Evolutionary conservation across 2,113 vertebrate genomes (phyloP).

Genomic region (Ciconia boyciana): DNA sequence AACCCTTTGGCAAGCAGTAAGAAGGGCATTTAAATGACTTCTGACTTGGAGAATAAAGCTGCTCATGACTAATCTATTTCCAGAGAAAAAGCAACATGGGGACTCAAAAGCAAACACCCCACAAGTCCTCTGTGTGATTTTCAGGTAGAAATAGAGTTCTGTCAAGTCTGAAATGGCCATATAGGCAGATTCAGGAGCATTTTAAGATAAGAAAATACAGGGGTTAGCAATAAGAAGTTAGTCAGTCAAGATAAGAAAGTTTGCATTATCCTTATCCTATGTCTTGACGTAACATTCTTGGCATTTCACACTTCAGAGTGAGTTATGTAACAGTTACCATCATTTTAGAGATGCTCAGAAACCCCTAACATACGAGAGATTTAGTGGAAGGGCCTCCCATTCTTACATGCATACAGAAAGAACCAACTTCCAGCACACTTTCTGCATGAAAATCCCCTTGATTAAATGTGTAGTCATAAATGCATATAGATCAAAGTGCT

Average conservation of each 20-base stretch:
- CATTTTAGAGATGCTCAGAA: neutral
- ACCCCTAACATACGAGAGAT: neutral
- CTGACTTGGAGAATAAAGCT: neutral
- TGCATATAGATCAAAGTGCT: constrained; percentile 51
- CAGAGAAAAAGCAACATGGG: neutral
- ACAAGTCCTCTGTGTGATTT: neutral
- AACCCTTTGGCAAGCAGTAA: neutral
- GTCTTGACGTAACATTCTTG: neutral
- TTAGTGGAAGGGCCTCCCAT: neutral
- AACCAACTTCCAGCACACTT: neutral
- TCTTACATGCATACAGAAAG: neutral
- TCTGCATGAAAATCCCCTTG: constrained; percentile 11
- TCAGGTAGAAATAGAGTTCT: neutral
- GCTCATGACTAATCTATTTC: neutral
- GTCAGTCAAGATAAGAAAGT: neutral
- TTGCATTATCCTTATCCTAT: neutral
- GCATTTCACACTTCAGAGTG: neutral
- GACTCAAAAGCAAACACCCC: neutral
- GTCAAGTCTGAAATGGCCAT: neutral
- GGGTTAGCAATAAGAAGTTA: neutral
- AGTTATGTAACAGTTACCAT: neutral
- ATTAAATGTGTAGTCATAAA: constrained; percentile 41
- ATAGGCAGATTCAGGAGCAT: neutral
- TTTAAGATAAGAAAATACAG: neutral
- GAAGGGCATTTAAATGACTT: neutral